These are phyloP conservation scores for Salvator merianae DNA, from an alignment of 2,113 vertebrate species.

Conservation along the genomic window DNA sequence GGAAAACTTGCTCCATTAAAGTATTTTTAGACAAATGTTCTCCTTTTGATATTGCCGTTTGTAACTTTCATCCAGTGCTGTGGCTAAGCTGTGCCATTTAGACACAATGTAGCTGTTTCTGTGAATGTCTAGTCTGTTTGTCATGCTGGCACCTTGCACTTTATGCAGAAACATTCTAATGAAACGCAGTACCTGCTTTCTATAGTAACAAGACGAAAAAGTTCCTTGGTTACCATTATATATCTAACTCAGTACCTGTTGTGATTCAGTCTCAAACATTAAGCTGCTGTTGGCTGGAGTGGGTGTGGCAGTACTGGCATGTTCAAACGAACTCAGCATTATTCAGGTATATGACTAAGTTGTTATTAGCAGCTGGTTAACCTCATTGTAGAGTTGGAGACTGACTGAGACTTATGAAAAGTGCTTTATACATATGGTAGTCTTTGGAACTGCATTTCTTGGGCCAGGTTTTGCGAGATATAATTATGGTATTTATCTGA, in stretches of 20 bases:
- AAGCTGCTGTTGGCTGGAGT: too few species aligned
- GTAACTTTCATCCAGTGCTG: not conserved
- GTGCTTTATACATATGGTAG: not conserved
- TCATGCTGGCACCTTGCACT: not conserved
- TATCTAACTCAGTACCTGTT: not conserved
- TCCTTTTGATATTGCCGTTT: constrained; percentile 39
- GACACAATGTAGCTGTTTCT: too few species aligned
- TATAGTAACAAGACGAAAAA: not conserved
- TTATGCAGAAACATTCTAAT: not conserved
- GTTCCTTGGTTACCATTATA: not conserved
- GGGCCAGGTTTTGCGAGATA: not conserved
- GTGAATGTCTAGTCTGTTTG: not conserved
- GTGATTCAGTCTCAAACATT: not conserved
- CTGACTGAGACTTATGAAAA: not conserved
- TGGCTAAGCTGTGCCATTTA: not conserved
- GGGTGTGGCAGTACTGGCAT: not conserved
- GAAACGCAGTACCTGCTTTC: not conserved
- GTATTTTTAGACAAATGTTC: constrained; percentile 60
- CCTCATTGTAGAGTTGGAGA: not conserved
- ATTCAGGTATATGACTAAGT: not conserved
- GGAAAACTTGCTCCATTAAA: constrained; percentile 64
- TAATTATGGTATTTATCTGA: not conserved
- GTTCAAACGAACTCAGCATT: not conserved
- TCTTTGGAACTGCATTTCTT: not conserved
- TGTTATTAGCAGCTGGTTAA: not conserved